These are phyloP conservation scores for Antechinus flavipes DNA, from an alignment of 2,113 vertebrate species.

Conservation along the genomic window DNA sequence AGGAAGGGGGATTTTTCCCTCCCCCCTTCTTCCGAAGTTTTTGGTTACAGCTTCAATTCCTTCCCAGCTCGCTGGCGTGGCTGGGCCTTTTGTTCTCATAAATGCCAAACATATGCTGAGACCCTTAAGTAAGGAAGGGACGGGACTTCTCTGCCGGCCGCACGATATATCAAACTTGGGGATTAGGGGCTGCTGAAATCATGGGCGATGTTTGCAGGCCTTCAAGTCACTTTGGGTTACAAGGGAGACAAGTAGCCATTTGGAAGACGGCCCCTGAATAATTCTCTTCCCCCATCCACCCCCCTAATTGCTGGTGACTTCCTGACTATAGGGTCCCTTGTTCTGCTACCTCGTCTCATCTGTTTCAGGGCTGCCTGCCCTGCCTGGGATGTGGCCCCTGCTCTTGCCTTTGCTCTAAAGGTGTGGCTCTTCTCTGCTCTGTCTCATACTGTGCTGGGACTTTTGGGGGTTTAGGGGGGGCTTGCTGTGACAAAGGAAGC, in stretches of 20 bases:
- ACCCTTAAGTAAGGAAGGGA: neutral
- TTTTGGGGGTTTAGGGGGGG: neutral
- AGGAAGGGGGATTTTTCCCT: conserved; percentile 3
- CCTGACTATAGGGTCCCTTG: neutral
- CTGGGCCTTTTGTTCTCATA: conserved; percentile 83
- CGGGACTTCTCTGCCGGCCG: conserved; percentile 16
- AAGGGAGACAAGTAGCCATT: neutral
- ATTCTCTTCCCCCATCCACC: neutral
- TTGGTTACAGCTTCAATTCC: conserved; percentile 74
- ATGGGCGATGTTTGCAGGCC: neutral
- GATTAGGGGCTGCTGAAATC: neutral
- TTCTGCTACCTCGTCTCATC: neutral
- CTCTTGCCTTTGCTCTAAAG: neutral
- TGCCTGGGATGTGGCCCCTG: neutral
- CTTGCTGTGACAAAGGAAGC: neutral
- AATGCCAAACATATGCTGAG: conserved; percentile 59
- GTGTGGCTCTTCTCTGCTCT: neutral
- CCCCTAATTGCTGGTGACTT: neutral
- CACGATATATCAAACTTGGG: neutral
- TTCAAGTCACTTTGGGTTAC: fast-evolving
- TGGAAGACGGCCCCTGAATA: neutral
- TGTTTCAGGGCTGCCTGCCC: neutral
- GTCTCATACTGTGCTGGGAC: neutral
- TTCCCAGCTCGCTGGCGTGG: conserved; percentile 53
- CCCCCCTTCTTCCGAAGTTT: conserved; percentile 73